Evolutionary conservation across 2,113 vertebrate genomes (phyloP), one percentile per base, ranked within the genome.

Genomic region (Setophaga coronata): DNA sequence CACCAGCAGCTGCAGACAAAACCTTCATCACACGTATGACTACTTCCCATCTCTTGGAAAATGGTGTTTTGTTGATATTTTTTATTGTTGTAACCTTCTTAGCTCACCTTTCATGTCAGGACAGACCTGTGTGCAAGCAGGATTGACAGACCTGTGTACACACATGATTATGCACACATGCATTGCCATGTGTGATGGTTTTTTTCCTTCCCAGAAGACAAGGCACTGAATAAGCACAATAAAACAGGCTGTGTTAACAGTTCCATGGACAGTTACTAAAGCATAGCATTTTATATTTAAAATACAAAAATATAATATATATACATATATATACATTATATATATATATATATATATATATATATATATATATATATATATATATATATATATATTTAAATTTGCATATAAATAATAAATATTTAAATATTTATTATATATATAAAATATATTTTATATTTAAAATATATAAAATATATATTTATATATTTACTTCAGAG

Each of bases 11-110:
- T 51, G n/a, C 31, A 70, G 18, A 34, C 7, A 36, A 72, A 82
- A 21, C 3, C 5, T 62, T 47, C 18, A 17, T 10, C 4, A 2
- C 12, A 13, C 0, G 0, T 2, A 43, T 18, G 6, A 36, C 18
- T 34, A 13, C 29, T 82, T 53, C 48, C 14, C 19, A 26, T 21
- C 47, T 25, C 7, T 51, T 51, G 16, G 31, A 71, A 83, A 65
- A 28, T 3, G 15, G 0, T 6, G 7, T 36, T 81, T 53, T 36
- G 4, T 21, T 42, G 16, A 12, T 4, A 57, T 62, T 47, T 78
- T 58, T 8, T 54, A 18, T 76, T 3, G 0, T 8, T 69, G 24
- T 23, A 82, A 8, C 14, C 28, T 73, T 83, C 58, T 65, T 45
- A 81, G 28, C 3, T 33, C 14, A 33, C 8, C 31, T 62, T 38